These are phyloP conservation scores for Archips crataeganus DNA, from an alignment of 2,888 invertebrate species.

Conservation along the genomic window DNA sequence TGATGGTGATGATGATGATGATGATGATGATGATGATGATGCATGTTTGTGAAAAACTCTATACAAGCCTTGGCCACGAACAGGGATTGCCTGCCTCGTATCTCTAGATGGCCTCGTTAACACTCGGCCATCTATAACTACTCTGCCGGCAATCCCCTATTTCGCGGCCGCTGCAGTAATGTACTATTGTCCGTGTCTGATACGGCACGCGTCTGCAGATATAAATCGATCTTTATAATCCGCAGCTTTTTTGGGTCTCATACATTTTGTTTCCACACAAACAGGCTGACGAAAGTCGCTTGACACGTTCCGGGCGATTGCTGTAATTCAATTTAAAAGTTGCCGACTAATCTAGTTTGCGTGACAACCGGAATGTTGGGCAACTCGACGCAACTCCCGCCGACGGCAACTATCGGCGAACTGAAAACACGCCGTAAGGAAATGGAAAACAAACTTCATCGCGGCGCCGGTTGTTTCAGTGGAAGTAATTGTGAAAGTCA, in stretches of 20 bases:
- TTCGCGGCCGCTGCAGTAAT: too few species aligned
- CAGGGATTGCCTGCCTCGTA: too few species aligned
- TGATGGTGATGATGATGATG: too few species aligned
- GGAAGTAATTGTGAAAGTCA: constrained; percentile 14
- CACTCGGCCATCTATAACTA: too few species aligned
- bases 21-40: too few species aligned
- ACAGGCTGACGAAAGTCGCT: neutral
- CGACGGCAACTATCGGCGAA: constrained; percentile 8
- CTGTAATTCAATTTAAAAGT: constrained; percentile 4
- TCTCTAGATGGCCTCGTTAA: too few species aligned
- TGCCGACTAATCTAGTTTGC: constrained; percentile 8
- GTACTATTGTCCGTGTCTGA: too few species aligned
- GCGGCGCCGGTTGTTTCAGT: constrained; percentile 10
- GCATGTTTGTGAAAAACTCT: too few species aligned
- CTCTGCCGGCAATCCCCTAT: too few species aligned
- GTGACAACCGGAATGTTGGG: neutral
- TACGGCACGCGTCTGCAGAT: too few species aligned
- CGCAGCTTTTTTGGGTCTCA: neutral
- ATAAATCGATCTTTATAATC: too few species aligned
- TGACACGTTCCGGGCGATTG: neutral
- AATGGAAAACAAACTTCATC: constrained; percentile 11
- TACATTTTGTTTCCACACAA: neutral
- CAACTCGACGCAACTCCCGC: constrained; percentile 2
- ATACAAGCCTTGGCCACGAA: too few species aligned
- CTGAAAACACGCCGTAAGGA: constrained; percentile 4